Percentiles rank a stretch among this genome's conserved stretches.
phyloP scores from a whole-genome alignment of 1,140 invertebrate genomes.

The Aphis craccivora region DNA sequence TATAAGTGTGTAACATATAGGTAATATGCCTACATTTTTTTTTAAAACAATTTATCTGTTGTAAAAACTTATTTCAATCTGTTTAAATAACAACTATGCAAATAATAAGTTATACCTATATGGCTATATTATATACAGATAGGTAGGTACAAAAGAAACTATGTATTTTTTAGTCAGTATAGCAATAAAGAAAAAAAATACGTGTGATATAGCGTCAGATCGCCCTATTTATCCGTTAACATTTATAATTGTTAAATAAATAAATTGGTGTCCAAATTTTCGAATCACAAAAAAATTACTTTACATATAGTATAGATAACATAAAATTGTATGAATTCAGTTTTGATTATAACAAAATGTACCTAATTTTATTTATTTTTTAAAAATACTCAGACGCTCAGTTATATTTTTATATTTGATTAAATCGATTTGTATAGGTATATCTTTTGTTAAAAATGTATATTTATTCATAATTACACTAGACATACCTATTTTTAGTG shows the following conservation, averaged over 20 bases:
- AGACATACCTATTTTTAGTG: neutral
- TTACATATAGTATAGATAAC: neutral
- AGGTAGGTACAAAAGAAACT: neutral
- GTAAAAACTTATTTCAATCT: neutral
- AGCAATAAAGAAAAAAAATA: neutral
- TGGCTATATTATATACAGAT: neutral
- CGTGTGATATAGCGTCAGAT: neutral
- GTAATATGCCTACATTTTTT: neutral
- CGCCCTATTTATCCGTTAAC: neutral
- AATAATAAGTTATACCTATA: neutral
- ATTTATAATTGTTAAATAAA: neutral
- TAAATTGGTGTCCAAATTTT: neutral
- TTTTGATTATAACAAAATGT: neutral
- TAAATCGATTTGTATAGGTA: neutral
- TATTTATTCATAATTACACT: neutral
- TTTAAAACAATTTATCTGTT: neutral
- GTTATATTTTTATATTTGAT: neutral
- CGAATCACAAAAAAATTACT: neutral
- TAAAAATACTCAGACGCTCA: neutral
- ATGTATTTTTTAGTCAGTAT: neutral
- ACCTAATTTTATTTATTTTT: neutral
- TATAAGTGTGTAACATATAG: neutral
- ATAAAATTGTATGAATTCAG: neutral
- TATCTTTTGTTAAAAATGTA: neutral
- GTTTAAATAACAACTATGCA: neutral